Evolutionary conservation across 2,888 invertebrate species (phyloP), one percentile per base, ranked within the genome.

Genomic region (Molorchus minor): DNA sequence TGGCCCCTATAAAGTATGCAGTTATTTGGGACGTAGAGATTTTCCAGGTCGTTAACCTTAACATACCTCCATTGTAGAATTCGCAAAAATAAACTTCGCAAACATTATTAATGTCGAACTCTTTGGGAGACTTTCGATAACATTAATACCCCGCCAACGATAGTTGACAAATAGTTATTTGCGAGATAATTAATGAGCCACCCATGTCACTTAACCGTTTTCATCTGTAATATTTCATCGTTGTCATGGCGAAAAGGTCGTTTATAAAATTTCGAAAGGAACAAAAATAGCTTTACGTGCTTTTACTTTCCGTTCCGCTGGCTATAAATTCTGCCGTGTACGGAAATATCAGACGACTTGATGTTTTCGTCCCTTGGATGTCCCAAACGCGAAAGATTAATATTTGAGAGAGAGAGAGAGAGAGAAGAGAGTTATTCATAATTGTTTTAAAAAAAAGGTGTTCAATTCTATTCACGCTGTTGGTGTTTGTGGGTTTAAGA

Each of bases 191-290:
- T 33, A 33, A 33, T 33, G 33, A 33, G 33, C 33, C 7, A n/a
- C 33, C 33, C 33, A 12, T 33, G 33, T 33, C 33, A 33, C 33
- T 33, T 33, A 33, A 33, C 33, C 33, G 33, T 33, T 33, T n/a
- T 12, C 33, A 33, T 33, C 33, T 7, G 12, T 33, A 33, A 33
- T 33, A 33, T 33, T 33, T 33, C 33, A 33, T 12, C 12, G 12
- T 12, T 33, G 33, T 33, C 33, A 33, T 3, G 12, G 3, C 10
- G 33, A 33, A 12, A 12, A 33, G 33, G 33, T 33, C 33, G 33
- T 33, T 33, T 33, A 10, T 33, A 33, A 33, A 33, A 33, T 33
- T 33, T 33, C 12, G 33, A 33, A 33, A 33, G 33, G 10, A 33
- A n/a, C 33, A 33, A 33, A 33, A 33, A 33, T 33, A 7, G 33